Percentiles rank a stretch among this genome's conserved stretches.
These are phyloP conservation scores for Heteropelma amictum DNA, from an alignment of 2,888 invertebrate genomes.

Conservation along the genomic window DNA sequence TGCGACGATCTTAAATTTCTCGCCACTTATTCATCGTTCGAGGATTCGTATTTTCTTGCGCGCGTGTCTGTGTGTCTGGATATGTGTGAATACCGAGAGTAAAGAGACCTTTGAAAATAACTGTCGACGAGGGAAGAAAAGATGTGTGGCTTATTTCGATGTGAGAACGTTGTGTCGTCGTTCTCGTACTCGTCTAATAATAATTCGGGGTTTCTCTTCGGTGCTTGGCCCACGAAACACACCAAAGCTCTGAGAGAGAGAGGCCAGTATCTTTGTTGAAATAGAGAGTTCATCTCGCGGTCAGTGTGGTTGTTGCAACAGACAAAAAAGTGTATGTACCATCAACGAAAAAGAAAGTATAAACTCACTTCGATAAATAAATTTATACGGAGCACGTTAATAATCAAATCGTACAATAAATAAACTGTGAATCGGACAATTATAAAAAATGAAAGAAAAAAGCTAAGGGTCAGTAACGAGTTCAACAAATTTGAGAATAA, in stretches of 20 bases:
- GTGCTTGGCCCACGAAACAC: constrained; percentile 29
- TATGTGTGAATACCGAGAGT: too few species aligned
- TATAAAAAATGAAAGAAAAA: background rate
- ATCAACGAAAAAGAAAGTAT: background rate
- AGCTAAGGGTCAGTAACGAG: background rate
- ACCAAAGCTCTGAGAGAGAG: constrained; percentile 17
- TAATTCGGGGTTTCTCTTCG: constrained; percentile 63
- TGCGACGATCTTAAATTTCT: background rate
- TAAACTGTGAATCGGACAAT: background rate
- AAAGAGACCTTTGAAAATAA: constrained; percentile 74
- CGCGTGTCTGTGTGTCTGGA: too few species aligned
- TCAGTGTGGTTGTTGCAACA: constrained; percentile 15
- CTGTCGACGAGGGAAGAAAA: constrained; percentile 69
- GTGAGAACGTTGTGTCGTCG: constrained; percentile 47
- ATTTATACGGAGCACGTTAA: background rate
- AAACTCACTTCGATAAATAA: background rate
- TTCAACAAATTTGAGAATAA: background rate
- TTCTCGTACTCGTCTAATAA: constrained; percentile 69
- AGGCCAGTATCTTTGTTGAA: constrained; percentile 52
- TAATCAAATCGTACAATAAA: background rate
- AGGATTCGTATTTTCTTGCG: background rate
- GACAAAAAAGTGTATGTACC: constrained; percentile 19
- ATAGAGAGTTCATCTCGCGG: constrained; percentile 51
- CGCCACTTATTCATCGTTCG: background rate
- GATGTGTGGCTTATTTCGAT: constrained; percentile 25